Conservation (phyloP, 2,888 invertebrate species). For the Drosophila subsilvestris region DNA sequence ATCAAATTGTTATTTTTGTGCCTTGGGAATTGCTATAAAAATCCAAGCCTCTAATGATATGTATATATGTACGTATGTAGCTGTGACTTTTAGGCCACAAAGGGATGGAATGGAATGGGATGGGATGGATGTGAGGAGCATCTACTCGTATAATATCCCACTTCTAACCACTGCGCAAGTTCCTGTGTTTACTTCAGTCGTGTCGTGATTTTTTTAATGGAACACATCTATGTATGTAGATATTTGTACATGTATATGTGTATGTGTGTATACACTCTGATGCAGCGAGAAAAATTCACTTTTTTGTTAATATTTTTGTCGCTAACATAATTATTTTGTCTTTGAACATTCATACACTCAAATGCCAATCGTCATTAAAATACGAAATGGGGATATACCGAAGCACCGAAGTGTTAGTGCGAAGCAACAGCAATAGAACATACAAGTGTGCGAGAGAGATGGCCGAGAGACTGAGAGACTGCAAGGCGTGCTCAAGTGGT, state of each 20-base stretch:
- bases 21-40: neutral
- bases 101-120: neutral
- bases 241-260: neutral
- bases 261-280: neutral
- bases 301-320: conserved; percentile 61
- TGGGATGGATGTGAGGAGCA: neutral
- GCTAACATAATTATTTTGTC: conserved; percentile 65
- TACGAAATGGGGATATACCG: conserved; percentile 18
- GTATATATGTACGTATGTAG: neutral
- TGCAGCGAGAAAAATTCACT: conserved; percentile 19
- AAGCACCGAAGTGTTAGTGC: conserved; percentile 29
- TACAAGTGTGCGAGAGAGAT: conserved; percentile 48
- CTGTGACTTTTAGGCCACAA: neutral
- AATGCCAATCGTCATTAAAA: conserved; percentile 35
- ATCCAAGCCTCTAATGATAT: neutral
- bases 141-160: neutral
- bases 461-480: conserved; percentile 38
- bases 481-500: conserved; percentile 50
- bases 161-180: neutral
- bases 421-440: conserved; percentile 3
- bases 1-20: neutral
- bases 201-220: neutral
- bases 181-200: neutral
- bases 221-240: neutral
- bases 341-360: conserved; percentile 34